phyloP scores from a whole-genome alignment of 2,888 invertebrate genomes.

The Hyposoter dolosus region DNA sequence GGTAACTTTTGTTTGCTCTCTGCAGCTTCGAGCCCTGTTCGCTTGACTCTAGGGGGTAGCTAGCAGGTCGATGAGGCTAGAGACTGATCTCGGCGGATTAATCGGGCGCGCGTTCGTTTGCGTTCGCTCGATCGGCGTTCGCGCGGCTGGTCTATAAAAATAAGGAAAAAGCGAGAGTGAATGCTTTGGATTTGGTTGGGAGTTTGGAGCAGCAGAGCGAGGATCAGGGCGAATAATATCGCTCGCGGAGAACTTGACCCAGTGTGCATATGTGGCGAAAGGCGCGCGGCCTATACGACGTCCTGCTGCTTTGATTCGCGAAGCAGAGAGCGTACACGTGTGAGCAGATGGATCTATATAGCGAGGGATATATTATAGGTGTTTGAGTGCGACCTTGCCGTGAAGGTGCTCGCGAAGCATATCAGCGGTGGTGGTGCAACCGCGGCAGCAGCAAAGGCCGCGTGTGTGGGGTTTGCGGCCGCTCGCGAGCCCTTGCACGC shows the following conservation, averaged over 20 bases:
- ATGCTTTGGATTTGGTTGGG: slow-evolving; percentile 61
- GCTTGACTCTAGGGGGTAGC: background rate
- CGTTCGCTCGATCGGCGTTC: too few species aligned
- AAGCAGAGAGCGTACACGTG: background rate
- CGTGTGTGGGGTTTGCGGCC: too few species aligned
- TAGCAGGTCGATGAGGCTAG: too few species aligned
- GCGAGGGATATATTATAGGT: background rate
- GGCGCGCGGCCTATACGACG: background rate
- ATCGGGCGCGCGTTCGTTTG: too few species aligned
- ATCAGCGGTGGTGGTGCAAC: too few species aligned
- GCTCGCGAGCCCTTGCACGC: too few species aligned
- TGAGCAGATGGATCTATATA: background rate
- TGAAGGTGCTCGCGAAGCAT: background rate
- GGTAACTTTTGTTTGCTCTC: too few species aligned
- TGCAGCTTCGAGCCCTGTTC: background rate
- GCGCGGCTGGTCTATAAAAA: too few species aligned
- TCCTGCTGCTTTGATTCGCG: background rate
- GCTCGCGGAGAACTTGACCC: slow-evolving; percentile 19
- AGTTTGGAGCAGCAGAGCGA: background rate
- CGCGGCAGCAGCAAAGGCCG: too few species aligned
- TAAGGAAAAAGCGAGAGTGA: slow-evolving; percentile 75
- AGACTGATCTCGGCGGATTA: too few species aligned
- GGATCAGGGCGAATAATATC: background rate
- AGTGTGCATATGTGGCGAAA: background rate
- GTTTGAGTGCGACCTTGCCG: slow-evolving; percentile 8